Evolutionary conservation across 2,113 vertebrate genomes (phyloP).

Genomic region (Phaethornis superciliosus): DNA sequence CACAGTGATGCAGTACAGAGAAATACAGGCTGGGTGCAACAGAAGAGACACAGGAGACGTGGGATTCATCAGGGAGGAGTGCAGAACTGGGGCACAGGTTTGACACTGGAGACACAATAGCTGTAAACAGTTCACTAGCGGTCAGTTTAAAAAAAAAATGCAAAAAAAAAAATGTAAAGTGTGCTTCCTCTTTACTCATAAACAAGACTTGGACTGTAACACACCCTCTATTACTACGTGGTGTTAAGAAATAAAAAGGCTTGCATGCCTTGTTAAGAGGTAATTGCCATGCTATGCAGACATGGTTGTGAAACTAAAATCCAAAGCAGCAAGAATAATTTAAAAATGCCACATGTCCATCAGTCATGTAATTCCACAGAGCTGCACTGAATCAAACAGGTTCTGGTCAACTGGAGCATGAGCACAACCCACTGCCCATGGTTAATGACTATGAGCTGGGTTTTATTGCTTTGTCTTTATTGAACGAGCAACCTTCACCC

Average conservation of each 20-base stretch:
- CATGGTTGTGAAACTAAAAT: neutral
- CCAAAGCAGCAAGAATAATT: neutral
- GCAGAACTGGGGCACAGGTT: neutral
- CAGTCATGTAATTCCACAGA: neutral
- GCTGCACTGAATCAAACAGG: neutral
- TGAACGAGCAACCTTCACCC: neutral
- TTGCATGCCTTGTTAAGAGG: neutral
- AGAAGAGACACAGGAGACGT: neutral
- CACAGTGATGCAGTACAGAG: neutral
- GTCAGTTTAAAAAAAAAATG: neutral
- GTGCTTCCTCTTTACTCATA: neutral
- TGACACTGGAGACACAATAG: neutral
- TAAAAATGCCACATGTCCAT: neutral
- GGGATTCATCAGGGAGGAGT: neutral
- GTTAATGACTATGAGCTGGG: neutral
- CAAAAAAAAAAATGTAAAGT: neutral
- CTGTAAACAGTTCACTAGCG: neutral
- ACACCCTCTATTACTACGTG: neutral
- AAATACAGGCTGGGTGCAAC: neutral
- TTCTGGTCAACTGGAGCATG: neutral
- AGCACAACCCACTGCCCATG: neutral
- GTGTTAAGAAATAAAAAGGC: neutral
- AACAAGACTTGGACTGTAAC: neutral
- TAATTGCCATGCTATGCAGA: neutral
- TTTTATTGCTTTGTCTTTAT: slow-evolving; percentile 29